These are phyloP conservation scores for Bergia sp. DNA, from an alignment of 92 coral and sea anemone species.

Conservation along the genomic window DNA sequence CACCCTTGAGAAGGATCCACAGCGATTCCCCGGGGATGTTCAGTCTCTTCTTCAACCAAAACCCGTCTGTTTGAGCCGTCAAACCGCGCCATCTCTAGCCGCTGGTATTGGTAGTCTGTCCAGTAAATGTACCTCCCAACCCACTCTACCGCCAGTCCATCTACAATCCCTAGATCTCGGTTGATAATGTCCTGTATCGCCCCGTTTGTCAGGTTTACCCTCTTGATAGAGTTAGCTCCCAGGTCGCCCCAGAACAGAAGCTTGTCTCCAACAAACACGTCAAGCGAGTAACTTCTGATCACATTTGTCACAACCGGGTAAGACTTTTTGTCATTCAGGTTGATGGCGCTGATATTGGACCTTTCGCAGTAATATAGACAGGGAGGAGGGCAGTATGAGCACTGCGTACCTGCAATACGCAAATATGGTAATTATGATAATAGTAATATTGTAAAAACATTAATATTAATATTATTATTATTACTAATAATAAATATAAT, in stretches of 20 bases:
- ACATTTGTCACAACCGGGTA: conserved; percentile 15
- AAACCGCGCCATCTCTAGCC: conserved; percentile 48
- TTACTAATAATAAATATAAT: too few relatives aligned
- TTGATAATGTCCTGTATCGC: conserved; percentile 34
- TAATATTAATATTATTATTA: too few relatives aligned
- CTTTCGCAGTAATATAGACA: conserved; percentile 33
- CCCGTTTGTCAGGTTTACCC: conserved; percentile 14
- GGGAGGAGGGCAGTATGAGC: conserved; percentile 10
- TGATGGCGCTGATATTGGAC: conserved; percentile 14
- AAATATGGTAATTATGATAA: background rate
- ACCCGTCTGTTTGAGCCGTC: conserved; percentile 46
- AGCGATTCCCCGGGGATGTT: conserved; percentile 50
- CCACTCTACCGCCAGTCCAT: conserved; percentile 64
- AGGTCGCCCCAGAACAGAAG: conserved; percentile 31
- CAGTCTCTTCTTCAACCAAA: conserved; percentile 36
- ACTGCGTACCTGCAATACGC: background rate
- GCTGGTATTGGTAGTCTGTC: conserved; percentile 47
- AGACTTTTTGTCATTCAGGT: background rate
- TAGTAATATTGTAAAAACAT: too few relatives aligned
- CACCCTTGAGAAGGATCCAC: conserved; percentile 51
- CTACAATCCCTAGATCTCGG: conserved; percentile 37
- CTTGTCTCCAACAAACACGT: conserved; percentile 21
- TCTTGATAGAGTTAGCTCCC: background rate
- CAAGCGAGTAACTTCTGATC: background rate
- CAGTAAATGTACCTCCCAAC: conserved; percentile 45